Base-by-base conservation (phyloP, 2,797 vertebrate genomes). In the Cyclopterus lumpus region DNA sequence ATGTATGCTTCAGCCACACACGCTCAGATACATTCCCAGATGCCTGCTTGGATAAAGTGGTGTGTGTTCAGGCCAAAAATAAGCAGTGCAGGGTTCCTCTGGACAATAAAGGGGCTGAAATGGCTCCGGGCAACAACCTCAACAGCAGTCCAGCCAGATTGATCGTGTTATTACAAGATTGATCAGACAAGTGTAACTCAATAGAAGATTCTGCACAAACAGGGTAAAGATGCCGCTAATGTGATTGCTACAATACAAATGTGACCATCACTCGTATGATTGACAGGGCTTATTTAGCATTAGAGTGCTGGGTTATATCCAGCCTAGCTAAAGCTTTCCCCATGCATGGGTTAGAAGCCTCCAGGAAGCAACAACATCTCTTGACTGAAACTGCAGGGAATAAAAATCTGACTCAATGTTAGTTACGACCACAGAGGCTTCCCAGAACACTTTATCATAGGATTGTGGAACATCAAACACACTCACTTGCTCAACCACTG, bases 1-100 rank as follows among this genome's bases (percentile, higher is more conserved):
- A 7, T 62, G 24, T 67, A 53, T 9, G 38, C 8, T 32, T 38
- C 67, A 61, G 68, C 53, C 58, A 40, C 46, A 74, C 42, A 54
- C 48, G 18, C 44, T 48, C 5, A 26, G 58, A 44, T 28, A 11
- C 8, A 32, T 24, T n/a, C 51, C 61, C n/a, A 73, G 9, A 61
- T 24, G 14, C 15, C 55, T 44, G n/a, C 55, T 71, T 24, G 4
- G 36, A 34, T 51, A 10, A 42, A 49, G 24, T 10, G 12, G 8
- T 72, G 54, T 77, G 58, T 80, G 69, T 82, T 34, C 9, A 74
- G 22, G n/a, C 8, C 46, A 85, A 89, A 89, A 53, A 76, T 20
- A 67, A 30, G 30, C 51, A 9, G 32, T 49, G 26, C 69, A 34
- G 16, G 18, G 24, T 78, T 76, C 32, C 10, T 4, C 6, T 26